Percentiles rank a stretch among this genome's conserved stretches.
phyloP scores from a whole-genome alignment of 2,797 vertebrate genomes.

The Epinephelus malabaricus region DNA sequence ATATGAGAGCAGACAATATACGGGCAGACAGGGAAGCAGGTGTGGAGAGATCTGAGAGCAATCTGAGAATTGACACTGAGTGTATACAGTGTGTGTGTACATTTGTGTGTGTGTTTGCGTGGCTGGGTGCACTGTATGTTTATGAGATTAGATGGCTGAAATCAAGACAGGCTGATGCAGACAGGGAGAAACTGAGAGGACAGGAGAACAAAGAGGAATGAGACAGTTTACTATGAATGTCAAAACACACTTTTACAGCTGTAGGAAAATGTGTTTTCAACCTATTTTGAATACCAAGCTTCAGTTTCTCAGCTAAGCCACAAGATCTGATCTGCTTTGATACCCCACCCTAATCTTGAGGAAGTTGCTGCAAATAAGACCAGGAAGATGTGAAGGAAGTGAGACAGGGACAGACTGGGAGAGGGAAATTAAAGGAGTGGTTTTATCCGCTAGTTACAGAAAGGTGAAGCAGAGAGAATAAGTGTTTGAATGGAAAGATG shows the following conservation, averaged over 20 bases:
- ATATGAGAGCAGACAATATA: slow-evolving; percentile 67
- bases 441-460: background rate
- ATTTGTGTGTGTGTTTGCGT: background rate
- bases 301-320: background rate
- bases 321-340: background rate
- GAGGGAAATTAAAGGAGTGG: background rate
- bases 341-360: slow-evolving; percentile 27
- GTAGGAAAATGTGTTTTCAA: background rate
- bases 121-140: background rate
- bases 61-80: slow-evolving; percentile 30
- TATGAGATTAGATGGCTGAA: slow-evolving; percentile 32
- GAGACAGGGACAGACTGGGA: background rate
- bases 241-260: background rate
- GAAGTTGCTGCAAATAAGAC: slow-evolving; percentile 32
- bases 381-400: background rate
- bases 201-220: background rate
- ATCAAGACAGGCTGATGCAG: slow-evolving; percentile 21
- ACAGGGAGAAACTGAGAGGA: slow-evolving; percentile 1
- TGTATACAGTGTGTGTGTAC: background rate
- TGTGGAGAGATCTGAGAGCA: slow-evolving; percentile 49
- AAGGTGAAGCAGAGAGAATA: background rate
- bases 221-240: background rate
- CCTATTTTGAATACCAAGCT: background rate
- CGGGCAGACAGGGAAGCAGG: slow-evolving; percentile 34
- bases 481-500: background rate